Evolutionary conservation across 2,113 vertebrate species (phyloP).

Genomic region (Elephas maximus): DNA sequence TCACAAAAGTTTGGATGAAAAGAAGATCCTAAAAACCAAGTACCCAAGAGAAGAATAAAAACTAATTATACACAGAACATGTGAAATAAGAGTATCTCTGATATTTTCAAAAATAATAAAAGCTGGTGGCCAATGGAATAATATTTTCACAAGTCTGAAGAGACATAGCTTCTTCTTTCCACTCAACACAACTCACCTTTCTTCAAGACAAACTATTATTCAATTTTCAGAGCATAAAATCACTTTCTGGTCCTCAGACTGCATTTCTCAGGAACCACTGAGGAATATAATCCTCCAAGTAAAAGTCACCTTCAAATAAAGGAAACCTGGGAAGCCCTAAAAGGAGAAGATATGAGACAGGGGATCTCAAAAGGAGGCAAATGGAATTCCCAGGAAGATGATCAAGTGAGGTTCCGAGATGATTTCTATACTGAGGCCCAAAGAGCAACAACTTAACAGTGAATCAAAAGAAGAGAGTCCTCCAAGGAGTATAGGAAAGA

Average conservation of each 20-base stretch:
- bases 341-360: not conserved
- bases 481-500: too few relatives aligned
- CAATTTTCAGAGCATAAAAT: not conserved
- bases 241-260: not conserved
- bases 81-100: not conserved
- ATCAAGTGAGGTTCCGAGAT: too few relatives aligned
- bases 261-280: not conserved
- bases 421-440: too few relatives aligned
- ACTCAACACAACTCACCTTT: not conserved
- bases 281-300: not conserved
- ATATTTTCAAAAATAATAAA: not conserved
- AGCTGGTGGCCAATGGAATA: not conserved
- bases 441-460: too few relatives aligned
- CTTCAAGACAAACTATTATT: not conserved
- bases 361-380: not conserved
- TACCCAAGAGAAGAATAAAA: not conserved
- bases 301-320: not conserved
- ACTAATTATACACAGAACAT: not conserved
- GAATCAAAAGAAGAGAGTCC: too few relatives aligned
- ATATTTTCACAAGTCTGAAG: not conserved
- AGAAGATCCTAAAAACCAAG: not conserved
- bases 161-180: not conserved
- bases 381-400: too few relatives aligned
- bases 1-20: not conserved
- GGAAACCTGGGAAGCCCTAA: not conserved